Evolutionary conservation across 1,140 invertebrate species (phyloP).

Genomic region (Octopus sinensis): DNA sequence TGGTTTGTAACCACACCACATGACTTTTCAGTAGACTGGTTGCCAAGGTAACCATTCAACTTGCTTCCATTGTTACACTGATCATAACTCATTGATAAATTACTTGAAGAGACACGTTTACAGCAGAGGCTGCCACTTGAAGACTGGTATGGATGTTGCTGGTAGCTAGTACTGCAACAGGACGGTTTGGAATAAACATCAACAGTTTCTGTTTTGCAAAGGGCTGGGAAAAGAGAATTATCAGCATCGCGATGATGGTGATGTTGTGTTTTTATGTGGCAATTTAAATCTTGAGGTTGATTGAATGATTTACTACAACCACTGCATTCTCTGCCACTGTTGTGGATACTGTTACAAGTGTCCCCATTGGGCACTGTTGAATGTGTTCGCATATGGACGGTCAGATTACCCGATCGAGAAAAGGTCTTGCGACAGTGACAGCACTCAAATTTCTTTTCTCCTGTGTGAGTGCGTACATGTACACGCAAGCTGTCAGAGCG

Average conservation of each 20-base stretch:
- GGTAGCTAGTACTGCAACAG: not conserved
- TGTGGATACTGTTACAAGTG: not conserved
- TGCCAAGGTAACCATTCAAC: not conserved
- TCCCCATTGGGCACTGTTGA: not conserved
- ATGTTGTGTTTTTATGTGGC: not conserved
- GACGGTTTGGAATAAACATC: not conserved
- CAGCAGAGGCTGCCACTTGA: not conserved
- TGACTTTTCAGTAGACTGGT: not conserved
- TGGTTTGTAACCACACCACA: not conserved
- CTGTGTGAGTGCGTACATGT: slow-evolving; percentile 6
- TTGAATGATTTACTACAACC: not conserved
- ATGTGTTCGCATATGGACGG: not conserved
- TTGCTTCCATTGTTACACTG: not conserved
- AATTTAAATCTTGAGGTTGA: not conserved
- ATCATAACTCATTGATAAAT: not conserved
- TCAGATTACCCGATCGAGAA: not conserved
- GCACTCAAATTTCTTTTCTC: slow-evolving; percentile 3
- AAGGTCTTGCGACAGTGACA: slow-evolving; percentile 7
- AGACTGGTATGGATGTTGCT: not conserved
- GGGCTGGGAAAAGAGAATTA: not conserved
- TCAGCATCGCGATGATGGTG: not conserved
- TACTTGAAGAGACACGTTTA: not conserved
- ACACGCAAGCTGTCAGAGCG: not conserved
- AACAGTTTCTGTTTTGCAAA: not conserved
- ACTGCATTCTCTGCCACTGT: not conserved